These are phyloP conservation scores for Neuroterus valhalla DNA, from an alignment of 1,140 invertebrate genomes.

Conservation along the genomic window DNA sequence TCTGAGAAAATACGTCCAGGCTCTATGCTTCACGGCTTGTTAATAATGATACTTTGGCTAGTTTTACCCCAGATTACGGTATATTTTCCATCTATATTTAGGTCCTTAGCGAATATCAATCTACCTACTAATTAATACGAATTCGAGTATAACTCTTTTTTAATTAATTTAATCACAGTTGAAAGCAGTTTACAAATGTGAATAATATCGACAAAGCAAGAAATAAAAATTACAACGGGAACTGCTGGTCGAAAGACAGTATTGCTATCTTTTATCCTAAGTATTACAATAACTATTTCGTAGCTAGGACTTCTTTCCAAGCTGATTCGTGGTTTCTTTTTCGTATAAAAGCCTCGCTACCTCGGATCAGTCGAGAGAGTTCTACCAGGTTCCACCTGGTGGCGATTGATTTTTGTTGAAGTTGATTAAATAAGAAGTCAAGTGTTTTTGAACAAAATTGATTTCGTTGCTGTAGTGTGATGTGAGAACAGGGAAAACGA, in stretches of 20 bases:
- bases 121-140: constrained; percentile 10
- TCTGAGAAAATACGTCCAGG: too few relatives aligned
- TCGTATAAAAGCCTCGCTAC: constrained; percentile 16
- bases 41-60: too few relatives aligned
- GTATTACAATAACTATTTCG: not conserved
- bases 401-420: not conserved
- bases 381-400: constrained; percentile 19
- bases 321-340: not conserved
- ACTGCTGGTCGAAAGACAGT: constrained; percentile 15
- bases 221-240: constrained; percentile 16
- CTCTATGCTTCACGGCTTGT: too few relatives aligned
- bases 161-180: constrained; percentile 24
- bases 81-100: constrained; percentile 17
- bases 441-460: not conserved
- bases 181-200: constrained; percentile 22
- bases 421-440: not conserved
- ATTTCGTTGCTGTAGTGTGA: constrained; percentile 2
- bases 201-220: not conserved
- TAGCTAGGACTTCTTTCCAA: constrained; percentile 3
- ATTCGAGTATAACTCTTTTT: not conserved
- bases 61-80: too few relatives aligned
- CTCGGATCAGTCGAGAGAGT: constrained; percentile 24
- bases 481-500: constrained; percentile 10
- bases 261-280: constrained; percentile 9
- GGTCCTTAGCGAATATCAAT: constrained; percentile 5